Percentiles rank a stretch among this genome's conserved stretches.
These are phyloP conservation scores for Callaeas wilsoni DNA, from an alignment of 2,113 vertebrate genomes.

Conservation along the genomic window DNA sequence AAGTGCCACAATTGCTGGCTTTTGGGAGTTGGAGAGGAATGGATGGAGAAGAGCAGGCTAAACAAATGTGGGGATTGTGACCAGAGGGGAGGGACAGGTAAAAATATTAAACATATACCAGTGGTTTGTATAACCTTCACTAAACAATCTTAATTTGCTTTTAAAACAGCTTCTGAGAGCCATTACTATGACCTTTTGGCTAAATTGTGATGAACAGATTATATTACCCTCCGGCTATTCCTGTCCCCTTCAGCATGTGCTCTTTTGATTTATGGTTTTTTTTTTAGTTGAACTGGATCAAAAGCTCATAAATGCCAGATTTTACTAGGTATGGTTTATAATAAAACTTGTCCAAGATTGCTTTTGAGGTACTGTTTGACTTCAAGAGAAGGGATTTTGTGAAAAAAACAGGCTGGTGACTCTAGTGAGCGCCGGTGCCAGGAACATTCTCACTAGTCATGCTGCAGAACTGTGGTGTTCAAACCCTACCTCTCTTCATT, in stretches of 20 bases:
- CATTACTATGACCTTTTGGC: conserved; percentile 1
- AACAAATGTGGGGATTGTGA: neutral
- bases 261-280: neutral
- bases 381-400: neutral
- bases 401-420: neutral
- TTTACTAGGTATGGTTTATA: neutral
- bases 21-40: neutral
- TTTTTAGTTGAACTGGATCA: neutral
- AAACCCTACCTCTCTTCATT: neutral
- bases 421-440: neutral
- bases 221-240: conserved; percentile 16
- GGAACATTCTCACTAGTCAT: conserved; percentile 42
- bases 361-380: neutral
- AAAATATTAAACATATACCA: neutral
- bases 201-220: neutral
- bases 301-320: neutral
- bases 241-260: neutral
- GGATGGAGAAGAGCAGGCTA: neutral
- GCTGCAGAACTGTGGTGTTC: conserved; percentile 18
- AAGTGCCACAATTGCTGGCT: neutral
- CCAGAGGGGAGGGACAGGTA: neutral
- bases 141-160: neutral
- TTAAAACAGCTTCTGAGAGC: neutral
- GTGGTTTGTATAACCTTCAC: neutral
- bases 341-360: neutral